Percentiles rank a stretch among this genome's conserved stretches.
Conservation (phyloP, 2,888 invertebrate species). For the Clistopyga incitator region DNA sequence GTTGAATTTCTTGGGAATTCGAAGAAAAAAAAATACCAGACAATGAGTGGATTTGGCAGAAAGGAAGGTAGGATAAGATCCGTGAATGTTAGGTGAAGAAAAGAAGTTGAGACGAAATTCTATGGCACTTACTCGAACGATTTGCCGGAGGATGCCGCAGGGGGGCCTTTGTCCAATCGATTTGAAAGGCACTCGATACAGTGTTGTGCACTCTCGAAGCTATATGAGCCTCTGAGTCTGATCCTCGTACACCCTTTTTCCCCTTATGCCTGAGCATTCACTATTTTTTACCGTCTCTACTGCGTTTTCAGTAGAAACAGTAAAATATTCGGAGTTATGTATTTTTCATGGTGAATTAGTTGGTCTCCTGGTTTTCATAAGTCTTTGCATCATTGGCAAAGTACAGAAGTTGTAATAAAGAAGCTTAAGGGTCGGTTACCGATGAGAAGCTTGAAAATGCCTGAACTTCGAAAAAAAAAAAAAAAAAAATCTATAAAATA, state of each 20-base stretch:
- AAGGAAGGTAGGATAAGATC: not conserved
- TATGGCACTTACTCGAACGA: slow-evolving; percentile 30
- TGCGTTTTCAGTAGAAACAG: not conserved
- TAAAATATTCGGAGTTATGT: not conserved
- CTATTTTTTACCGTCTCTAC: slow-evolving; percentile 2
- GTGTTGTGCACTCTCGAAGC: slow-evolving; percentile 38
- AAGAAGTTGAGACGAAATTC: slow-evolving; percentile 30
- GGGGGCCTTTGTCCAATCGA: slow-evolving; percentile 52
- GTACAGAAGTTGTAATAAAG: no score
- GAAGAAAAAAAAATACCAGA: not conserved
- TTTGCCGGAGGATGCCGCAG: slow-evolving; percentile 20
- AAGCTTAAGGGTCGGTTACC: no score
- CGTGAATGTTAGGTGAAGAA: slow-evolving; percentile 10
- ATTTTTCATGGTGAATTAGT: not conserved
- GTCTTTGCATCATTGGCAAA: not conserved
- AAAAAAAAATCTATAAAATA: no score
- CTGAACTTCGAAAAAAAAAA: no score
- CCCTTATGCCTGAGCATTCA: not conserved
- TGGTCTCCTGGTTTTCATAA: not conserved
- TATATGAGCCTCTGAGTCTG: slow-evolving; percentile 4
- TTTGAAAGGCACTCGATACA: slow-evolving; percentile 37
- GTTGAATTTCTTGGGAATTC: not conserved
- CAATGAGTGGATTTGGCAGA: slow-evolving; percentile 15
- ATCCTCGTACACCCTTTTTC: slow-evolving; percentile 1
- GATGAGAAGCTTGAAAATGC: no score